These are phyloP conservation scores for Loxodonta africana DNA, from an alignment of 2,113 vertebrate species.

Conservation along the genomic window DNA sequence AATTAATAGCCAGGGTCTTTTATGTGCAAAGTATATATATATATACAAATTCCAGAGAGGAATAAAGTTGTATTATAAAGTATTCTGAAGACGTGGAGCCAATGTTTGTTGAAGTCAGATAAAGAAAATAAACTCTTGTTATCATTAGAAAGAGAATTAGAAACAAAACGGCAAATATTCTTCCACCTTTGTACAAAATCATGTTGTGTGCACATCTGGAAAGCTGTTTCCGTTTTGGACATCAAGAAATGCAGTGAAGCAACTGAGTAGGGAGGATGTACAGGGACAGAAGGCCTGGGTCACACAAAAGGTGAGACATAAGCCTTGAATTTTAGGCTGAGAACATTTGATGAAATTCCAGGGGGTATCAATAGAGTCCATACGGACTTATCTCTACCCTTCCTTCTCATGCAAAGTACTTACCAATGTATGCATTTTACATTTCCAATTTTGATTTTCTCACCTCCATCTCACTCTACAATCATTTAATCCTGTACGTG, in stretches of 20 bases:
- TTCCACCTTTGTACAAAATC: conserved; percentile 38
- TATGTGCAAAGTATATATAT: background rate
- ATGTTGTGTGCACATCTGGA: background rate
- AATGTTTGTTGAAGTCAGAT: background rate
- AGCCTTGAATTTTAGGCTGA: background rate
- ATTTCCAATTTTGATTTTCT: background rate
- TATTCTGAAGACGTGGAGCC: background rate
- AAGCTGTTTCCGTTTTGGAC: background rate
- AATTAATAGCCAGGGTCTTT: conserved; percentile 45
- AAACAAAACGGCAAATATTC: conserved; percentile 46
- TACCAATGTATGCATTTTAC: background rate
- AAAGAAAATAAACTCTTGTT: background rate
- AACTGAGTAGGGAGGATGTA: background rate
- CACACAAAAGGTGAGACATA: background rate
- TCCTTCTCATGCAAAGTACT: background rate
- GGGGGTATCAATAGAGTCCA: background rate
- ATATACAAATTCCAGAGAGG: background rate
- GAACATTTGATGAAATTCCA: background rate
- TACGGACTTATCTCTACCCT: background rate
- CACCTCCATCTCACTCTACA: background rate
- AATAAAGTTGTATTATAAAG: background rate
- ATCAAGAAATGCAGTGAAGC: background rate
- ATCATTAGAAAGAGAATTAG: background rate
- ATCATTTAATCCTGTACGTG: background rate
- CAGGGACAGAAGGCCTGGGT: background rate